Base-by-base conservation (phyloP, 35 echinoderm and acorn worm genomes). In the Apostichopus japonicus region DNA sequence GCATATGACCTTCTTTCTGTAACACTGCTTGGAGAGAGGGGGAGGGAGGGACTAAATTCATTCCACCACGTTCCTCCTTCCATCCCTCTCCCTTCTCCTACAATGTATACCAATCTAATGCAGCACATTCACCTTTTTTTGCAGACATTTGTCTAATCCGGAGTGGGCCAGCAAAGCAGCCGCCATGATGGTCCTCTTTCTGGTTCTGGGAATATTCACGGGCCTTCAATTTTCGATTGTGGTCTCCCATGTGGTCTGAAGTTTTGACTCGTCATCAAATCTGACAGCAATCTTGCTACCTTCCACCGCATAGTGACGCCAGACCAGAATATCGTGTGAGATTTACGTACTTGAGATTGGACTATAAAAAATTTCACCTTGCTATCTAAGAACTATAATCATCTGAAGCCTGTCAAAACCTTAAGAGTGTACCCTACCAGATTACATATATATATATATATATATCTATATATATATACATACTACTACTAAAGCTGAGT, bases 141-240 rank as follows among this genome's bases (percentile, higher is more conserved):
- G 6, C 87, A 98, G 95, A 77, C 91, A 79, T 70, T 91, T 96
- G 63, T 80, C 92, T 7, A 87, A 96, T 94, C 95, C 95, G 58
- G 91, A 93, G 15, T 96, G 95, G 93, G 94, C 95, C 19, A 91
- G 93, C 24, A 95, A 95, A 44, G 97, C 97, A 6, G 97, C 95
- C 0, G 92, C 97, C 56, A 96, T 99, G 95, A 96, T 99, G 95
- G 95, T 93, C 24, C 90, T 99, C 83, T 95, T 96, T 93, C 90
- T 96, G 5, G 94, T 99, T 23, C 84, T 99, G 7, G 97, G 97
- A 0, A 99, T 99, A 55, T 99, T 98, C 93, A 93, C 91, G 23
- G 95, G 97, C 19, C 84, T 99, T 73, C 95, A 99, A 80, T 96
- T 96, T 88, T 99, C 97, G 7, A 90, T 96, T 6, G 77, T 96